These are phyloP conservation scores for Poicephalus gulielmi DNA, from an alignment of 2,113 vertebrate species.

Conservation along the genomic window DNA sequence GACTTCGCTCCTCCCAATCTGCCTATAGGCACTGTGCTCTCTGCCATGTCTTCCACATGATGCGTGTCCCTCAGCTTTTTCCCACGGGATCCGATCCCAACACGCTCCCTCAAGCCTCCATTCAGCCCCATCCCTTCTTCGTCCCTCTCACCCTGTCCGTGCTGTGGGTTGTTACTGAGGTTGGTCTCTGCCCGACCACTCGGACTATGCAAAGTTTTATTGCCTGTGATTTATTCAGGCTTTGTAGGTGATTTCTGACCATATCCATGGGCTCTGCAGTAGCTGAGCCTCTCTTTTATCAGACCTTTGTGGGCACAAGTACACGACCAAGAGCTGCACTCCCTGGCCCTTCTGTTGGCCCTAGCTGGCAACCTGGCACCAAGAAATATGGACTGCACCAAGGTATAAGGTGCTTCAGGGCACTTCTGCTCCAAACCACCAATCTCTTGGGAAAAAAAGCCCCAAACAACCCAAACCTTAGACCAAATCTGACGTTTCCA, in stretches of 20 bases:
- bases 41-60: neutral
- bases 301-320: neutral
- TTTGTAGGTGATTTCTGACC: slow-evolving; percentile 32
- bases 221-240: slow-evolving; percentile 16
- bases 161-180: neutral
- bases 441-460: neutral
- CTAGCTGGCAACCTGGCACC: neutral
- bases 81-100: fast-evolving
- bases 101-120: neutral
- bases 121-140: neutral
- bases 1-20: neutral
- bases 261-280: neutral
- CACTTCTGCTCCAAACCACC: neutral
- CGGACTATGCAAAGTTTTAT: slow-evolving; percentile 50
- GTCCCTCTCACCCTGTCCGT: neutral
- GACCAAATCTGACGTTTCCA: neutral
- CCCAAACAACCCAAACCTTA: neutral
- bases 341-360: neutral
- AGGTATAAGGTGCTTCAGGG: neutral
- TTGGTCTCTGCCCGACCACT: neutral
- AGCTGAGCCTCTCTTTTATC: neutral
- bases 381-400: fast-evolving
- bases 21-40: neutral
- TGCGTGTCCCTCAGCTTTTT: neutral
- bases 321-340: neutral